Evolutionary conservation across 2,888 invertebrate species (phyloP).

Genomic region (Pemphredon lugubris): DNA sequence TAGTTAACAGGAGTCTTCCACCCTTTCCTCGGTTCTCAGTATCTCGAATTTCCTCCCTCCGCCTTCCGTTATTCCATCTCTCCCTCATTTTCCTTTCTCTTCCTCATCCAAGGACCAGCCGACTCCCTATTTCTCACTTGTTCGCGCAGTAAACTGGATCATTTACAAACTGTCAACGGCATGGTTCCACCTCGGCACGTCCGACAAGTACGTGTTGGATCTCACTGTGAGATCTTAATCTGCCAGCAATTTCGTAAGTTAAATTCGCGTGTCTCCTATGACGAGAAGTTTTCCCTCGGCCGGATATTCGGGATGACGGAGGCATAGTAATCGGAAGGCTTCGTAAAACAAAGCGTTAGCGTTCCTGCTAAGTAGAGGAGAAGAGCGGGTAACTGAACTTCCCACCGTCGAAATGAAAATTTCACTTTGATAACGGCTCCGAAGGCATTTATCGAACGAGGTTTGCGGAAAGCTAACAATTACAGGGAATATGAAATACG

Average conservation of each 20-base stretch:
- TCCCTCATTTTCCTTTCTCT: conserved; percentile 61
- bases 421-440: too few species aligned
- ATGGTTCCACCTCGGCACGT: conserved; percentile 50
- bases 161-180: conserved; percentile 76
- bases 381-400: too few species aligned
- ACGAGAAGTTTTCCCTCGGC: conserved; percentile 13
- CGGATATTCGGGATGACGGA: background rate
- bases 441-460: too few species aligned
- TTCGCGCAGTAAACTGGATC: conserved; percentile 70
- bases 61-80: conserved; percentile 40
- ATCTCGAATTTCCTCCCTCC: conserved; percentile 45
- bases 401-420: too few species aligned
- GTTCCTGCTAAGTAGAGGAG: too few species aligned
- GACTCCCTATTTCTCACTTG: conserved; percentile 51
- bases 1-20: conserved; percentile 62
- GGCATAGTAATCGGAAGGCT: background rate
- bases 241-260: conserved; percentile 58
- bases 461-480: too few species aligned
- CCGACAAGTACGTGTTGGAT: conserved; percentile 43
- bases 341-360: background rate
- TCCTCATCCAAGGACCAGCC: conserved; percentile 29
- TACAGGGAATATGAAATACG: too few species aligned
- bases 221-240: conserved; percentile 58
- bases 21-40: conserved; percentile 46
- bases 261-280: conserved; percentile 37